Evolutionary conservation across 2,113 vertebrate species (phyloP).

Genomic region (Todiramphus saurophagus): DNA sequence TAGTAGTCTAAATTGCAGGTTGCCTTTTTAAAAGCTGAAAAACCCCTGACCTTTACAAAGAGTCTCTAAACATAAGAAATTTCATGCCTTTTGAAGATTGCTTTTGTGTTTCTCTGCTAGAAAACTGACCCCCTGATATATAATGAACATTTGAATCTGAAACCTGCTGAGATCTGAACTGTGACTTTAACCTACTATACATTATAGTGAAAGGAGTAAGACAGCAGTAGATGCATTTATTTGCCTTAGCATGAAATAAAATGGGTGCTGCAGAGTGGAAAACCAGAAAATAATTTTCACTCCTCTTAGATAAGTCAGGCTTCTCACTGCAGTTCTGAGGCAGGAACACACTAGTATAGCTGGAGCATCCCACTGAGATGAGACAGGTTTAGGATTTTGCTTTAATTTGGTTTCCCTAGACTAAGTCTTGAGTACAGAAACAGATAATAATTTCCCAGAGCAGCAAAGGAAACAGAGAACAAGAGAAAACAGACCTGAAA

Average conservation of each 20-base stretch:
- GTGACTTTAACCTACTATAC: constrained; percentile 43
- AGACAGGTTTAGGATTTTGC: neutral
- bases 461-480: neutral
- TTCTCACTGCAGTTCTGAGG: neutral
- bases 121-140: constrained; percentile 51
- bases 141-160: constrained; percentile 58
- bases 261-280: constrained; percentile 52
- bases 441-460: neutral
- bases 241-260: constrained; percentile 58
- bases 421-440: neutral
- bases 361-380: neutral
- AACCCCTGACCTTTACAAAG: neutral
- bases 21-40: neutral
- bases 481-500: neutral
- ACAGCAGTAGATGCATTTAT: constrained; percentile 42
- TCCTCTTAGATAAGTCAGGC: constrained; percentile 35
- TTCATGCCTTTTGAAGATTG: constrained; percentile 27
- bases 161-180: constrained; percentile 65
- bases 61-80: constrained; percentile 40
- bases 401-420: constrained; percentile 10
- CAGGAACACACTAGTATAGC: neutral
- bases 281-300: constrained; percentile 40
- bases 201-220: constrained; percentile 6
- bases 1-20: neutral
- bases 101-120: constrained; percentile 38